phyloP scores from a whole-genome alignment of 2,113 vertebrate genomes.

The Microcebus tavaratra region DNA sequence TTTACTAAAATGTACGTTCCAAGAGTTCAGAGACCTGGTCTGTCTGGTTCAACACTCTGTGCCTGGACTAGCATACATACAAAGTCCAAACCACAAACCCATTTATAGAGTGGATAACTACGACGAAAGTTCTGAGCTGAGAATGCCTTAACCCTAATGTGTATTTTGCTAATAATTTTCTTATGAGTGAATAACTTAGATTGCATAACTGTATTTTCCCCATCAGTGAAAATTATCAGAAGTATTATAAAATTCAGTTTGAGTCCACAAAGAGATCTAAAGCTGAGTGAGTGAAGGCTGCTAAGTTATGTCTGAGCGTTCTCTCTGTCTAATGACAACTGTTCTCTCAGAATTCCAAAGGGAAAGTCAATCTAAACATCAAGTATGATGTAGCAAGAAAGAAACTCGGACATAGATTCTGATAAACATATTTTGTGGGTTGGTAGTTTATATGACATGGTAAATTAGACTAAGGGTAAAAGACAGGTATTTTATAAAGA shows the following conservation, averaged over 20 bases:
- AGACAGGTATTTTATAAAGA: neutral
- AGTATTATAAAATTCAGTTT: neutral
- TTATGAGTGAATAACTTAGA: neutral
- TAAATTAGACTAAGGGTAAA: neutral
- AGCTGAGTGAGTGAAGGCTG: neutral
- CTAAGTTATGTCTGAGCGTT: neutral
- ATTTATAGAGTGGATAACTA: neutral
- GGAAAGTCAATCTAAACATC: neutral
- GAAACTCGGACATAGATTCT: neutral
- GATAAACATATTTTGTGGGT: neutral
- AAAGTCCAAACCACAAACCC: neutral
- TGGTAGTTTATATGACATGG: neutral
- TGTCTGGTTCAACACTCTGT: neutral
- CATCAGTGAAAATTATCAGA: neutral
- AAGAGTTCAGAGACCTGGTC: neutral
- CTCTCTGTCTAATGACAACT: neutral
- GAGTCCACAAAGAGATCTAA: neutral
- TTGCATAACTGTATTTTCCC: neutral
- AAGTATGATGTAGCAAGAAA: neutral
- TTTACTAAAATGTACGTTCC: neutral
- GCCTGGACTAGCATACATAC: neutral
- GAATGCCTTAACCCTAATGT: neutral
- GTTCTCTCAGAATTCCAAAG: neutral
- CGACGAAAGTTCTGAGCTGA: neutral
- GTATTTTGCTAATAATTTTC: neutral